Base-by-base conservation (phyloP, 2,113 vertebrate genomes). In the Baryphthengus martii region DNA sequence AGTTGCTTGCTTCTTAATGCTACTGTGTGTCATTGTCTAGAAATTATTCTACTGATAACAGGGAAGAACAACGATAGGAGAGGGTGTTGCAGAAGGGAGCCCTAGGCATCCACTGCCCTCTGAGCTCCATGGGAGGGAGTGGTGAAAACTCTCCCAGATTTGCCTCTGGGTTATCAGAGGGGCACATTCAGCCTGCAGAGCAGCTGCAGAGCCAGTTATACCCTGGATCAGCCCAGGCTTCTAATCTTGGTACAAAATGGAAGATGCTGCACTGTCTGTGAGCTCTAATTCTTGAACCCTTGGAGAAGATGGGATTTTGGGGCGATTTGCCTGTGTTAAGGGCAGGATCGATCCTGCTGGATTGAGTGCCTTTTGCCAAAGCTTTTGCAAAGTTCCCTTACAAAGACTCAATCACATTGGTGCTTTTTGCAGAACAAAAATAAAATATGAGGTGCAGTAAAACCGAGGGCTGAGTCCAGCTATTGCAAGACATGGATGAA, bases 101-200 rank as follows among this genome's bases (percentile, higher is more conserved):
- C 12, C 35, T 45, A 65, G 18, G 29, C 17, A 25, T 77, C 72
- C 4, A 0, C 7, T 29, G 23, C 63, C 53, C 39, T 87, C 76
- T 55, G 63, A 71, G 56, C 26, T 72, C 33, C 3, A 0, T 10
- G 40, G 40, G 35, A 72, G 40, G 18, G 24, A 78, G 65, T 17
- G n/a, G 53, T 28, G 49, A 18, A 90, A 37, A 78, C 68, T 62
- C 47, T 67, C 40, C 14, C 16, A 4, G 59, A 18, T 81, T 45
- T 35, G n/a, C 15, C 50, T 61, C 20, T 18, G n/a, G 24, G 18
- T 1, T 80, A 13, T 40, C 9, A 3, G 24, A 76, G 67, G 17
- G n/a, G 8, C 49, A 35, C 33, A 6, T 31, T 59, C 1, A 5
- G 7, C 56, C 37, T 45, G 19, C 0, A 0, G 81, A 78, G 59